Base-by-base conservation (phyloP, 2,888 invertebrate genomes). In the Augiades crinisus region DNA sequence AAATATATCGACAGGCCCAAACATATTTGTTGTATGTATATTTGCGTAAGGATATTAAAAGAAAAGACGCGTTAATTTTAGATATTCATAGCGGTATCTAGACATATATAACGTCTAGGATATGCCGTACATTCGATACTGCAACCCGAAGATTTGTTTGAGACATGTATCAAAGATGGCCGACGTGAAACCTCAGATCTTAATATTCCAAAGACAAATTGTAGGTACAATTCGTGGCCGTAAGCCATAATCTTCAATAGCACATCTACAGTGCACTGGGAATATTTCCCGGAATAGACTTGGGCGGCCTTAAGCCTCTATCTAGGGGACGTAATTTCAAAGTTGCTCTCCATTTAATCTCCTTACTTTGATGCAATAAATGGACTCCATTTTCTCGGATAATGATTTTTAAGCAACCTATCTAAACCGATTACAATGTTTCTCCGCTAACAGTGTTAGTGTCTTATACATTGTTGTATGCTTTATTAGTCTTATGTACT, bases 331-430 rank as follows among this genome's bases (percentile, higher is more conserved):
- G 30, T 27, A 37, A 47, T 47, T 47, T 30, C 46, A 47, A 46
- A 47, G 27, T 47, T 37, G n/a, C 19, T 13, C 37, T 46, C 27
- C 13, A 37, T 22, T 37, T 47, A 37, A 47, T 47, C 30, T 37
- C 30, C 37, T 27, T 47, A 47, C 46, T 47, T 37, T 19, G 27
- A 27, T 37, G 30, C 13, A 19, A 19, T 30, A 27, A 47, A 47
- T 47, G 27, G 27, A 47, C 30, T 19, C 19, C 27, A 12, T 10
- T 27, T 14, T 14, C 27, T 27, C 19, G 12, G 12, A 30, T 17
- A 30, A 16, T 19, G 17, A 40, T 40, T 14, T 16, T 40, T 17
- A 16, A 14, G 27, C 30, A 12, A 30, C 30, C 30, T 4, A n/a
- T 30, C 5, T 12, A 30, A 30, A 30, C 10, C 12, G 10, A 27